These are phyloP conservation scores for Hypena proboscidalis DNA, from an alignment of 2,888 invertebrate species.

Conservation along the genomic window DNA sequence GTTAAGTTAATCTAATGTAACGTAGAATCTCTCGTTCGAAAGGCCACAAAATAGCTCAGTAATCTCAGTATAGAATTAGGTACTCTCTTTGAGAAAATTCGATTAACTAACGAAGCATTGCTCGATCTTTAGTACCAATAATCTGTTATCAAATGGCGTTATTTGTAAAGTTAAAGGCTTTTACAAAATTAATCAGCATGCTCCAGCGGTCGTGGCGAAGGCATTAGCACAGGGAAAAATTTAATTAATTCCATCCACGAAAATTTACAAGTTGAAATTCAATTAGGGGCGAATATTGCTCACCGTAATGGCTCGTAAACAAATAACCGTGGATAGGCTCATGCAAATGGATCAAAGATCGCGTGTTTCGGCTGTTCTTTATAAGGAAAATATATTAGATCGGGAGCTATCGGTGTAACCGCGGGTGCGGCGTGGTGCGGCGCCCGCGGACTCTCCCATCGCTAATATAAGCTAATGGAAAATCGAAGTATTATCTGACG, in stretches of 20 bases:
- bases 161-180: constrained; percentile 67
- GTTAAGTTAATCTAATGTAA: no score
- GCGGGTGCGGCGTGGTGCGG: constrained; percentile 72
- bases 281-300: constrained; percentile 75
- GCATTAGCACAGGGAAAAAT: constrained; percentile 65
- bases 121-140: constrained; percentile 40
- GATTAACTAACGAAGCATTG: constrained; percentile 26
- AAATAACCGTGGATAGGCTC: constrained; percentile 70
- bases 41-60: constrained; percentile 2
- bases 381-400: constrained; percentile 81
- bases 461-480: constrained; percentile 83
- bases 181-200: constrained; percentile 65
- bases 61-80: no score
- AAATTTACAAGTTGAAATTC: constrained; percentile 76
- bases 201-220: constrained; percentile 50
- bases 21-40: no score
- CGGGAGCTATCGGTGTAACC: constrained; percentile 66
- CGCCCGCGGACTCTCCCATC: constrained; percentile 75
- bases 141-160: constrained; percentile 57
- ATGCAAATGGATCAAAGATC: constrained; percentile 82
- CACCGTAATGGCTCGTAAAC: constrained; percentile 74
- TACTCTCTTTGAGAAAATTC: constrained; percentile 4
- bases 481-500: constrained; percentile 82
- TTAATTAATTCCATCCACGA: constrained; percentile 75
- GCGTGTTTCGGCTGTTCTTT: constrained; percentile 78